Conservation (phyloP, 2,888 invertebrate genomes). For the Pardosa pseudoannulata region DNA sequence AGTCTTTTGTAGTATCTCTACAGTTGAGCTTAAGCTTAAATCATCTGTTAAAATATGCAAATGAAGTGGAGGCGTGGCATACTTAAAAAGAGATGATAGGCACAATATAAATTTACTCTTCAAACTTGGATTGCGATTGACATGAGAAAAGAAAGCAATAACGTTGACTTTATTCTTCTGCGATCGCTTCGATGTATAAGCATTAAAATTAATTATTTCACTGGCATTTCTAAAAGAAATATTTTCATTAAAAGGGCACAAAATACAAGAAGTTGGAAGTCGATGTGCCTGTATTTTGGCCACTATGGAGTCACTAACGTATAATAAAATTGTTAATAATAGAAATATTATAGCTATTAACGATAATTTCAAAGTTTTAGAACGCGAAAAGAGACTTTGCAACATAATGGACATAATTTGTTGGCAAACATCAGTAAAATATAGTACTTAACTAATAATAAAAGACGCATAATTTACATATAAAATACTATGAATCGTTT, state of each 20-base stretch:
- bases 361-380: constrained; percentile 19
- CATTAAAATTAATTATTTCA: constrained; percentile 40
- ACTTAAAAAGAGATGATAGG: constrained; percentile 55
- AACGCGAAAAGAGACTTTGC: constrained; percentile 6
- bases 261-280: constrained; percentile 27
- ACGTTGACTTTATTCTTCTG: constrained; percentile 20
- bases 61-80: constrained; percentile 38
- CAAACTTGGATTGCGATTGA: constrained; percentile 38
- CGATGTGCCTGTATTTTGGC: constrained; percentile 5
- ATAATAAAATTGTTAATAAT: constrained; percentile 18
- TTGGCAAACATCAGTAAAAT: background rate
- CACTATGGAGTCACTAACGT: constrained; percentile 27
- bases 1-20: constrained; percentile 39
- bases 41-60: constrained; percentile 54
- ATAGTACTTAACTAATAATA: too few species aligned
- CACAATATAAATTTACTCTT: constrained; percentile 54
- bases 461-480: too few species aligned
- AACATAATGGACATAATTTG: constrained; percentile 1
- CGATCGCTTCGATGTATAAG: background rate
- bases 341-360: constrained; percentile 19
- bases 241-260: constrained; percentile 45
- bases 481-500: too few species aligned
- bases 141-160: constrained; percentile 48
- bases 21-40: constrained; percentile 34
- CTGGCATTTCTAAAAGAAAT: background rate